Evolutionary conservation across 2,888 invertebrate species (phyloP).

Genomic region (Xestobium rufovillosum): DNA sequence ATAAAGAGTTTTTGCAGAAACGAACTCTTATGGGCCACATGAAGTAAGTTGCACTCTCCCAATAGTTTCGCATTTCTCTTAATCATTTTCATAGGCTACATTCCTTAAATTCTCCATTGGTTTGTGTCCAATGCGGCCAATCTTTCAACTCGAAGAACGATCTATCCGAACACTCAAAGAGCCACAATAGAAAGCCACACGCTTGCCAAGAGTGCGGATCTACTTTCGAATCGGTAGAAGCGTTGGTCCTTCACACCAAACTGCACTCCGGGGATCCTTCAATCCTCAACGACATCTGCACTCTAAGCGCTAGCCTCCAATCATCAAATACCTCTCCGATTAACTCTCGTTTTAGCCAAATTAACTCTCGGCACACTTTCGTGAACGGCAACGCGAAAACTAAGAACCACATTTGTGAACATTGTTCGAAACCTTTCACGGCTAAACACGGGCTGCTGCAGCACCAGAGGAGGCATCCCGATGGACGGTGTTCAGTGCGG

Average conservation of each 20-base stretch:
- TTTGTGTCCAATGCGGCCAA: constrained; percentile 70
- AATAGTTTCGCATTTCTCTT: constrained; percentile 1
- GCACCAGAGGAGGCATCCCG: constrained; percentile 72
- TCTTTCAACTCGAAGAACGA: constrained; percentile 66
- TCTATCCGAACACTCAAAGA: constrained; percentile 54
- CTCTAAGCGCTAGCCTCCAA: constrained; percentile 69
- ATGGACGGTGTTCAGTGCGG: constrained; percentile 70
- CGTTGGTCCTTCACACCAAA: constrained; percentile 68
- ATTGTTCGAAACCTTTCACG: constrained; percentile 75
- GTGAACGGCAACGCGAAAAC: constrained; percentile 44
- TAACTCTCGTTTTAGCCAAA: too few species aligned
- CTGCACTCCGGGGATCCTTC: constrained; percentile 75
- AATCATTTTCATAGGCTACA: constrained; percentile 49
- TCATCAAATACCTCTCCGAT: too few species aligned
- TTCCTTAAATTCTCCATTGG: constrained; percentile 65
- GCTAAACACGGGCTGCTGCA: constrained; percentile 76
- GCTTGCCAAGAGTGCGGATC: constrained; percentile 56
- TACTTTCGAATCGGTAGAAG: constrained; percentile 63
- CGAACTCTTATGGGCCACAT: constrained; percentile 74
- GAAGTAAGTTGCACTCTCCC: constrained; percentile 46
- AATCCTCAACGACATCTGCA: constrained; percentile 73
- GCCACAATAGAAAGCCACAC: too few species aligned
- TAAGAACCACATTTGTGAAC: constrained; percentile 70
- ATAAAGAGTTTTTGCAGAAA: constrained; percentile 79
- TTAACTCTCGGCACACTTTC: constrained; percentile 15